Evolutionary conservation across 1,140 invertebrate species (phyloP).

Genomic region (Drosophila santomea): DNA sequence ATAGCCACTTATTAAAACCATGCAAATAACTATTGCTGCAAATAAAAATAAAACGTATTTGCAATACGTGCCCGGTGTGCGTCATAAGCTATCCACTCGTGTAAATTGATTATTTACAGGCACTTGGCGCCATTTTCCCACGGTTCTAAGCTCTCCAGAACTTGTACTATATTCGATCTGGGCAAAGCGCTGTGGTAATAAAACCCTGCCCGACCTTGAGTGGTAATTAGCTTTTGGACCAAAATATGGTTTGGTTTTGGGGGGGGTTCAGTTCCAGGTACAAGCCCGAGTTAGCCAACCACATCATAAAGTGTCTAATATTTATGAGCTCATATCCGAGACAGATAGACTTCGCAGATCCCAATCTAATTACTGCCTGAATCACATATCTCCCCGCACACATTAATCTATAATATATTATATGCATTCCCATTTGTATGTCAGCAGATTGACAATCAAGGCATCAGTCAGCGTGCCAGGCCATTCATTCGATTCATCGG

Average conservation of each 20-base stretch:
- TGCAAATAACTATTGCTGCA: constrained; percentile 46
- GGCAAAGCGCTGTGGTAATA: constrained; percentile 1
- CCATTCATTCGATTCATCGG: constrained; percentile 39
- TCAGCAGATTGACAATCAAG: constrained; percentile 55
- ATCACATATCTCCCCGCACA: constrained; percentile 36
- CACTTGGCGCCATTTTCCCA: constrained; percentile 62
- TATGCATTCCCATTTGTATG: constrained; percentile 43
- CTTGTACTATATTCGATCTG: constrained; percentile 12
- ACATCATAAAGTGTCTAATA: constrained; percentile 55
- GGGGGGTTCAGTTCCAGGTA: constrained; percentile 39
- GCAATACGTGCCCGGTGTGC: constrained; percentile 44
- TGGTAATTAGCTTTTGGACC: constrained; percentile 34
- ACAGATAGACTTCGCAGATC: constrained; percentile 54
- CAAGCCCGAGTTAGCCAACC: constrained; percentile 49
- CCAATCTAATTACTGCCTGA: constrained; percentile 72
- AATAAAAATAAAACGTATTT: constrained; percentile 26
- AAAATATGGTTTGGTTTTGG: constrained; percentile 16
- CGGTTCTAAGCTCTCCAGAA: constrained; percentile 32
- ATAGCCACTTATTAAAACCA: constrained; percentile 44
- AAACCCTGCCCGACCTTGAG: constrained; percentile 48
- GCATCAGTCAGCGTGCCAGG: constrained; percentile 61
- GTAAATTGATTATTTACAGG: constrained; percentile 66
- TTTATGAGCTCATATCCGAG: constrained; percentile 79
- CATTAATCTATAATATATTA: constrained; percentile 12
- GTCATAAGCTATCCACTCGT: constrained; percentile 55